phyloP scores from a whole-genome alignment of 1,140 invertebrate genomes.

The Asbolus verrucosus region DNA sequence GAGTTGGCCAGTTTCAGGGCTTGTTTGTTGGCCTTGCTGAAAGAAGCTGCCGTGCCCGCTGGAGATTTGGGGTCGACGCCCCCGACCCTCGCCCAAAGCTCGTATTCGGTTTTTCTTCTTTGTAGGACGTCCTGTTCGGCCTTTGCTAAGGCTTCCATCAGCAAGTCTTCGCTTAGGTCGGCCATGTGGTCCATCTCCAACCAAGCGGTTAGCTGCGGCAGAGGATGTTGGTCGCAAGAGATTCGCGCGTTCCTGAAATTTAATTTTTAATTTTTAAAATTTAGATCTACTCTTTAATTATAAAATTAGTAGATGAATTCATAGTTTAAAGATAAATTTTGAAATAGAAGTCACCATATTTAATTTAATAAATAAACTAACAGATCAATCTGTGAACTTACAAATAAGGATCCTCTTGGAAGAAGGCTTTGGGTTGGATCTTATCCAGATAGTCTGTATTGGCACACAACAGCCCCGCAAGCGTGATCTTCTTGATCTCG shows the following conservation, averaged over 20 bases:
- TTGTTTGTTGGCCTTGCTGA: constrained; percentile 87
- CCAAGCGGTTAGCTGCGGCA: constrained; percentile 76
- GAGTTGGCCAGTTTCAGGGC: constrained; percentile 86
- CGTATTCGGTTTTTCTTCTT: constrained; percentile 80
- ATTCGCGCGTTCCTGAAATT: constrained; percentile 79
- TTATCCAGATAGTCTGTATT: constrained; percentile 76
- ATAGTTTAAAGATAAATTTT: no score
- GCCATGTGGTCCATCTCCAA: constrained; percentile 68
- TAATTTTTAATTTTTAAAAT: no score
- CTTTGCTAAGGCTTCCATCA: constrained; percentile 76
- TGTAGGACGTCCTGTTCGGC: constrained; percentile 79
- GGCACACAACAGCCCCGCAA: constrained; percentile 87
- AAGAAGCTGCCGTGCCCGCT: constrained; percentile 86
- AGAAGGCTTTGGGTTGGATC: constrained; percentile 87
- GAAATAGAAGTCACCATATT: no score
- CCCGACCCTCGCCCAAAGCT: constrained; percentile 80
- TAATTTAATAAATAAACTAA: no score
- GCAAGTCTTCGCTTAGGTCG: constrained; percentile 68
- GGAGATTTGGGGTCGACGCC: constrained; percentile 87
- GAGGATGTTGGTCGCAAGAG: constrained; percentile 77
- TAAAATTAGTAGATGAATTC: no score
- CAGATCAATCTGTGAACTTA: no score
- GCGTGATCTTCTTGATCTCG: constrained; percentile 85
- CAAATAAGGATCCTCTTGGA: constrained; percentile 88
- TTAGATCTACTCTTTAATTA: no score